A percentile compares a stretch with the other conserved stretches of the same genome.
Conservation (phyloP, 1,140 invertebrate genomes). For the Zaprionus lachaisei region DNA sequence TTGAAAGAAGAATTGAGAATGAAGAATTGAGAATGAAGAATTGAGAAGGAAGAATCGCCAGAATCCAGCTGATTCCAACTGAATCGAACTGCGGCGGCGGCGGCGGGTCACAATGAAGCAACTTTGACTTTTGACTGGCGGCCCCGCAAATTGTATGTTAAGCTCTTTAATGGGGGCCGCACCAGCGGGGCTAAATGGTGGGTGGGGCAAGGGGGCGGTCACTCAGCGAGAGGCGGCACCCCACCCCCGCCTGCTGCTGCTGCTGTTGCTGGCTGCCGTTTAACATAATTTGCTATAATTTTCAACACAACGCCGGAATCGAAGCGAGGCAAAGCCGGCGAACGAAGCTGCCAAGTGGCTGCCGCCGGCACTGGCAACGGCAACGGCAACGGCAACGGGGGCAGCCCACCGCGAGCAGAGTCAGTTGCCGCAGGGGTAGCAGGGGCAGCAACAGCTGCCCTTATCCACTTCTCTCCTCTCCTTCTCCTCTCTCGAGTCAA, state of each 20-base stretch:
- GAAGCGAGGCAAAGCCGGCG: slow-evolving; percentile 24
- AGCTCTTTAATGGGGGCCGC: slow-evolving; percentile 48
- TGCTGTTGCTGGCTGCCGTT: slow-evolving; percentile 72
- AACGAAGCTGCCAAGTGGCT: slow-evolving; percentile 16
- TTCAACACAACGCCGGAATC: slow-evolving; percentile 72
- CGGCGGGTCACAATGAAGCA: slow-evolving; percentile 35
- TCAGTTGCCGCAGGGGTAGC: too few relatives aligned
- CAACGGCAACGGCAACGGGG: neutral
- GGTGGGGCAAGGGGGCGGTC: slow-evolving; percentile 44
- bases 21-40: neutral
- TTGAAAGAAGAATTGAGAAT: neutral
- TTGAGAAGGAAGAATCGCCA: neutral
- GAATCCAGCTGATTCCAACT: too few relatives aligned
- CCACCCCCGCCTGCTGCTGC: slow-evolving; percentile 50
- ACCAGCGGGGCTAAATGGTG: slow-evolving; percentile 9
- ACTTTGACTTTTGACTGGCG: slow-evolving; percentile 45
- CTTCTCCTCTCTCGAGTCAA: slow-evolving; percentile 28
- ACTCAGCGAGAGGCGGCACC: slow-evolving; percentile 13
- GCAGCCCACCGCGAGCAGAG: neutral
- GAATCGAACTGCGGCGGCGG: slow-evolving; percentile 9
- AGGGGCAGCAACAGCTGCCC: too few relatives aligned
- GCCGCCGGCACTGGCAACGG: neutral
- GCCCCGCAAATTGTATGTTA: slow-evolving; percentile 58
- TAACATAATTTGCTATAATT: slow-evolving; percentile 83
- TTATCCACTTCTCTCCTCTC: neutral